Conservation (phyloP, 2,113 vertebrate species). For the Ahaetulla prasina region DNA sequence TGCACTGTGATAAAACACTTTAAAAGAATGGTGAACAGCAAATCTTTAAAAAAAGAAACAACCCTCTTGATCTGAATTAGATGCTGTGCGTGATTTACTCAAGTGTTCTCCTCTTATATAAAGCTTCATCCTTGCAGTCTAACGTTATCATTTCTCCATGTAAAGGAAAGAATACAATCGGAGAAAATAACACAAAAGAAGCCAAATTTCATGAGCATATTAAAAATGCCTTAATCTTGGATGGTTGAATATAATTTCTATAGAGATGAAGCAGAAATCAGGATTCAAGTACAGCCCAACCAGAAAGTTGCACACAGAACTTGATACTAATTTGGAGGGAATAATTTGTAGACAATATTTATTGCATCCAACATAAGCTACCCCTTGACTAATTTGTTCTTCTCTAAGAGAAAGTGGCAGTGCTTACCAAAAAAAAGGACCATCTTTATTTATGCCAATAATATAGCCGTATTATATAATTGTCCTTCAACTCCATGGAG, state of each 20-base stretch:
- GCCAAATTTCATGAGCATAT: background rate
- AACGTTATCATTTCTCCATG: background rate
- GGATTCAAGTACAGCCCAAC: background rate
- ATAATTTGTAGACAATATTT: background rate
- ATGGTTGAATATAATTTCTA: background rate
- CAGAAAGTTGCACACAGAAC: background rate
- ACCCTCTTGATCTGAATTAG: slow-evolving; percentile 38
- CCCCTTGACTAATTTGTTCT: background rate
- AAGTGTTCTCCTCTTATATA: slow-evolving; percentile 50
- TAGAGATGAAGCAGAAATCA: background rate
- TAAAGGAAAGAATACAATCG: background rate
- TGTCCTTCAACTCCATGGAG: background rate
- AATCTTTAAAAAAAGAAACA: slow-evolving; percentile 39
- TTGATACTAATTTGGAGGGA: background rate
- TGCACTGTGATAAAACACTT: slow-evolving; percentile 30
- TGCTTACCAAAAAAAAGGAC: background rate
- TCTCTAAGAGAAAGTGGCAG: background rate
- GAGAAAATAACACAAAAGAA: background rate
- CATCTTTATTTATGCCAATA: background rate
- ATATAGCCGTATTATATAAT: background rate
- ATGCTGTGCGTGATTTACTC: slow-evolving; percentile 31
- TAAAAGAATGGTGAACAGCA: slow-evolving; percentile 36
- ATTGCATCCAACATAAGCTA: background rate
- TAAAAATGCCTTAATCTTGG: background rate
- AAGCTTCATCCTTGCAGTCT: background rate